phyloP scores from a whole-genome alignment of 2,797 vertebrate species.

The Phataginus tetradactyla region DNA sequence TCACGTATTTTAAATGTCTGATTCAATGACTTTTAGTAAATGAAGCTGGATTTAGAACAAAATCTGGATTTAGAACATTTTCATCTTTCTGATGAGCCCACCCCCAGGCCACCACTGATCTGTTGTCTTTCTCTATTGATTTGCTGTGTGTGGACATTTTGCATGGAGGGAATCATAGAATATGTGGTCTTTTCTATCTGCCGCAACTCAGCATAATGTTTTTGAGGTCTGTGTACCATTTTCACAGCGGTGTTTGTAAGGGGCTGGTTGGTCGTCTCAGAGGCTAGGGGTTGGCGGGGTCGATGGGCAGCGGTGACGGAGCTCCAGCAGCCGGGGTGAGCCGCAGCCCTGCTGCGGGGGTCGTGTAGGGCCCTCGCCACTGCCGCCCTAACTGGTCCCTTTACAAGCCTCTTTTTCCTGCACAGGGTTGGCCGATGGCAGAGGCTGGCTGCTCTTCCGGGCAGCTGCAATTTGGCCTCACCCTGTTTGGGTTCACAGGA shows the following conservation, averaged over 20 bases:
- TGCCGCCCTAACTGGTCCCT: too few relatives aligned
- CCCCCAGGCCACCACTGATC: neutral
- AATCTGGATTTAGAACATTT: neutral
- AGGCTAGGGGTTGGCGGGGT: neutral
- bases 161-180: neutral
- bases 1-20: neutral
- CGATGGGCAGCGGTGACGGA: neutral
- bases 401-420: neutral
- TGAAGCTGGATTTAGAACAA: too few relatives aligned
- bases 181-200: neutral
- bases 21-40: neutral
- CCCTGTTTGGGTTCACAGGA: neutral
- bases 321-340: neutral
- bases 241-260: neutral
- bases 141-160: neutral
- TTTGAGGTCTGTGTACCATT: neutral
- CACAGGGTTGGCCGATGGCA: fast-evolving
- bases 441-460: neutral
- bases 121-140: neutral
- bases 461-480: neutral
- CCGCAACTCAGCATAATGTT: neutral
- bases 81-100: too few relatives aligned
- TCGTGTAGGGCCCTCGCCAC: fast-evolving
- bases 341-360: neutral
- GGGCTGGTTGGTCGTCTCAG: neutral